phyloP scores from a whole-genome alignment of 2,888 invertebrate species.

The Copidosoma aretas region DNA sequence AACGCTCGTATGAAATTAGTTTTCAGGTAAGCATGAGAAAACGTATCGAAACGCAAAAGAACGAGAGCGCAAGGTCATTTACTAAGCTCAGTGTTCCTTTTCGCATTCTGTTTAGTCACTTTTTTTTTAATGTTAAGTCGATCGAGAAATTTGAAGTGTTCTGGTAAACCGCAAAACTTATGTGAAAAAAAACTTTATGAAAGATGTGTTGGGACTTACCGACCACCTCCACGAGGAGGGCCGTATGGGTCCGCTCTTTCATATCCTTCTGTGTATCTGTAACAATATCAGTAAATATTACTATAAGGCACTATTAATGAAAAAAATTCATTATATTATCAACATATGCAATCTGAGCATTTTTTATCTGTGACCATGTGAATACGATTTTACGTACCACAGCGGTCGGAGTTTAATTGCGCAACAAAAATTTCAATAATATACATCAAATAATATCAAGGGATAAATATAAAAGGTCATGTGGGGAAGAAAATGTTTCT shows the following conservation, averaged over 20 bases:
- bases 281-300: slow-evolving; percentile 34
- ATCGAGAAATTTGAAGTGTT: neutral
- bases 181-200: neutral
- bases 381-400: too few species aligned
- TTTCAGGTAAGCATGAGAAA: slow-evolving; percentile 37
- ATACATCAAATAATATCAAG: too few species aligned
- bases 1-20: slow-evolving; percentile 42
- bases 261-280: slow-evolving; percentile 59
- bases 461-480: too few species aligned
- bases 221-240: slow-evolving; percentile 60
- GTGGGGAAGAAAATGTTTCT: too few species aligned
- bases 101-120: slow-evolving; percentile 26
- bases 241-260: slow-evolving; percentile 61
- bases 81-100: slow-evolving; percentile 40
- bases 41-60: slow-evolving; percentile 39
- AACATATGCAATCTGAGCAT: too few species aligned
- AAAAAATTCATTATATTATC: too few species aligned
- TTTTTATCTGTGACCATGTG: too few species aligned
- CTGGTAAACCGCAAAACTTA: too few species aligned
- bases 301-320: too few species aligned
- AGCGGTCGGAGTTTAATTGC: too few species aligned
- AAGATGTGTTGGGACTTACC: slow-evolving; percentile 41
- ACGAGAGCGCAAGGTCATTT: slow-evolving; percentile 40
- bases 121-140: neutral
- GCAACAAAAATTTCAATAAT: too few species aligned